phyloP scores from a whole-genome alignment of 2,113 vertebrate genomes.

The Anolis carolinensis region DNA sequence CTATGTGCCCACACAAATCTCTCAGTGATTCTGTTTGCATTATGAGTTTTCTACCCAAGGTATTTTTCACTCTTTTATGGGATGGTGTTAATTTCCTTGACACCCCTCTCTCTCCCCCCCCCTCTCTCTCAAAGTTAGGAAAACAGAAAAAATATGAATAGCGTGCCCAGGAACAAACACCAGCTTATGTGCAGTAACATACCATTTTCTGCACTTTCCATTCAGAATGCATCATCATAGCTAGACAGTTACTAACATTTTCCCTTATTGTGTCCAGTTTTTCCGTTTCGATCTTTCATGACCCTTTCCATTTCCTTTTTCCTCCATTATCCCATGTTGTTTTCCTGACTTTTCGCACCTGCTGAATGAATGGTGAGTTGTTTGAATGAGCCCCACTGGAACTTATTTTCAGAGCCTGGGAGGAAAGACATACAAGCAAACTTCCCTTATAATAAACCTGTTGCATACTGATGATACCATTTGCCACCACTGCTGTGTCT shows the following conservation, averaged over 20 bases:
- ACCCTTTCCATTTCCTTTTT: neutral
- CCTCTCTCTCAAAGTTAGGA: neutral
- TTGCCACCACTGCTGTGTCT: too few species aligned
- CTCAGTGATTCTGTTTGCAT: too few species aligned
- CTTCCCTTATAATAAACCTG: too few species aligned
- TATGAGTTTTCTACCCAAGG: too few species aligned
- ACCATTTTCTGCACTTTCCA: neutral
- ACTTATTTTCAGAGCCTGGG: too few species aligned
- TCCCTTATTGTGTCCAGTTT: neutral
- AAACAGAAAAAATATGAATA: neutral
- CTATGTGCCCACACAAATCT: too few species aligned
- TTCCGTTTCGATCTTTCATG: neutral
- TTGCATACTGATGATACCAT: too few species aligned
- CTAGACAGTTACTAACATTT: neutral
- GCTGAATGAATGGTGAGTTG: neutral
- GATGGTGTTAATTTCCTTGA: neutral
- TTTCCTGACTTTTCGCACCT: neutral
- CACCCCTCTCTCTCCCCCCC: too few species aligned
- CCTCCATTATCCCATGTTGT: neutral
- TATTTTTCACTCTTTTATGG: neutral
- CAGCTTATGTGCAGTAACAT: neutral
- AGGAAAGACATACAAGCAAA: too few species aligned
- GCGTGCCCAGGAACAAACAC: neutral
- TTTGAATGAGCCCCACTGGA: neutral
- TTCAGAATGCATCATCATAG: neutral